Percentiles rank a stretch among this genome's conserved stretches.
Evolutionary conservation across 2,888 invertebrate genomes (phyloP).

Genomic region (Podotricha telesiphe): DNA sequence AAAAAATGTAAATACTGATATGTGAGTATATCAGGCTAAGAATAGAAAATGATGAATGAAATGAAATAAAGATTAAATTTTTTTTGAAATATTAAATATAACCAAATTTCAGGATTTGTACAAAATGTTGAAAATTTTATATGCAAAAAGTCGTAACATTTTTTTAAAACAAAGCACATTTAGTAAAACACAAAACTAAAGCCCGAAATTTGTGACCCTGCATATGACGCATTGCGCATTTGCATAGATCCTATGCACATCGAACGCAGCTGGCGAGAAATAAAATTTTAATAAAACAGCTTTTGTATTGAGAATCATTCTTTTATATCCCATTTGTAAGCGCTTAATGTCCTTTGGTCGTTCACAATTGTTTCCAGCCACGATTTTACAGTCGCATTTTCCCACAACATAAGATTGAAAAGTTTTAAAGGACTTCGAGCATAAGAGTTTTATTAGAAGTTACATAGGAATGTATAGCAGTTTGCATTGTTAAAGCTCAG

Average conservation of each 20-base stretch:
- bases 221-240: constrained; percentile 73
- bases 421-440: constrained; percentile 2
- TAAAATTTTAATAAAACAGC: constrained; percentile 68
- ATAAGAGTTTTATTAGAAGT: background rate
- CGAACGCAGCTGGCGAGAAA: constrained; percentile 65
- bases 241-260: constrained; percentile 69
- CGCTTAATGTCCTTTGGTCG: constrained; percentile 31
- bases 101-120: no score
- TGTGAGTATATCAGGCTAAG: no score
- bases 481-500: background rate
- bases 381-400: constrained; percentile 4
- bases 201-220: constrained; percentile 62
- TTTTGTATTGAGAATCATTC: constrained; percentile 50
- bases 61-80: no score
- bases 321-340: constrained; percentile 37
- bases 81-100: no score
- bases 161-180: background rate
- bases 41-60: no score
- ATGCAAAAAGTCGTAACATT: background rate
- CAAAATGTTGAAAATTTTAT: no score
- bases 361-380: constrained; percentile 22
- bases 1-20: no score
- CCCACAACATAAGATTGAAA: constrained; percentile 23
- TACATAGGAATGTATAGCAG: background rate
- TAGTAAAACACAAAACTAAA: constrained; percentile 5